Percentiles rank a stretch among this genome's conserved stretches.
These are phyloP conservation scores for Therioaphis trifolii DNA, from an alignment of 2,888 invertebrate genomes.

Conservation along the genomic window DNA sequence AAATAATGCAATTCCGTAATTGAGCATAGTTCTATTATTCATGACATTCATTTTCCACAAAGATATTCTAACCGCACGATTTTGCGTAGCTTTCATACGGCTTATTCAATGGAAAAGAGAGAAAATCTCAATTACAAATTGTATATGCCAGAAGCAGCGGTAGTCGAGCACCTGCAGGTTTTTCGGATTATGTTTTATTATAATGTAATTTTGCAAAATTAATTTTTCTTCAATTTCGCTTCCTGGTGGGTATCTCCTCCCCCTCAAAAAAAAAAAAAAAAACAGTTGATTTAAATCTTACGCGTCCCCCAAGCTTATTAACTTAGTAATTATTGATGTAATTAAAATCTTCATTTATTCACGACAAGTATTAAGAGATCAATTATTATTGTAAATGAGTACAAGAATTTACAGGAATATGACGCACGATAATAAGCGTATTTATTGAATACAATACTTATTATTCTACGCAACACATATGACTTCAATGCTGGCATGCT, in stretches of 20 bases:
- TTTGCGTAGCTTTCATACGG: background rate
- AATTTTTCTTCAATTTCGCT: constrained; percentile 37
- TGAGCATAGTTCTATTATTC: background rate
- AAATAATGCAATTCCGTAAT: background rate
- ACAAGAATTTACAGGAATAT: background rate
- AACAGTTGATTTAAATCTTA: too few species aligned
- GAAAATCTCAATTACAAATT: constrained; percentile 30
- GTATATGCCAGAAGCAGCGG: background rate
- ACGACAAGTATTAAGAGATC: background rate
- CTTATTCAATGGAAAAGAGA: background rate
- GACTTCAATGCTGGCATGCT: constrained; percentile 3
- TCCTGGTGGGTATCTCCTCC: background rate
- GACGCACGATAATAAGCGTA: background rate
- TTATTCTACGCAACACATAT: too few species aligned
- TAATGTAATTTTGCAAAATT: constrained; percentile 31
- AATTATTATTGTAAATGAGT: background rate
- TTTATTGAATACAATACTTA: background rate
- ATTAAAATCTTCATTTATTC: constrained; percentile 1
- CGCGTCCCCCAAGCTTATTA: too few species aligned
- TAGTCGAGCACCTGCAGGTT: constrained; percentile 36
- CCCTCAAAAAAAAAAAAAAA: background rate
- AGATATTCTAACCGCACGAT: background rate
- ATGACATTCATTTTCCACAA: background rate
- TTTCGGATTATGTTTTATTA: constrained; percentile 17
- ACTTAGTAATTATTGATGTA: too few species aligned